Conservation (phyloP, 2,888 invertebrate genomes). For the Philereme transversata region DNA sequence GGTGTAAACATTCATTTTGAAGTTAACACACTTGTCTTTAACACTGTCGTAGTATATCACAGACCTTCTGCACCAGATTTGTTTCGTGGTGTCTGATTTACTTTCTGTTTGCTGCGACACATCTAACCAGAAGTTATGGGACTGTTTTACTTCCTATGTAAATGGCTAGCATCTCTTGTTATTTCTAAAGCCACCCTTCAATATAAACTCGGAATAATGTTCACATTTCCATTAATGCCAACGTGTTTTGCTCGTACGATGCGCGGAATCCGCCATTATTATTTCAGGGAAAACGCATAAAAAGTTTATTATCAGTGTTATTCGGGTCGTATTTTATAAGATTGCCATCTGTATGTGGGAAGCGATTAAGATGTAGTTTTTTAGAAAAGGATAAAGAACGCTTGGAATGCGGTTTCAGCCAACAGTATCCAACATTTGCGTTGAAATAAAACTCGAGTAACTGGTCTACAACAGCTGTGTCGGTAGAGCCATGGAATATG, state of each 20-base stretch:
- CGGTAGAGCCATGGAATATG: conserved; percentile 39
- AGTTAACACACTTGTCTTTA: conserved; percentile 34
- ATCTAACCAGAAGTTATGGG: conserved; percentile 45
- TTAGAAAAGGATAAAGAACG: conserved; percentile 27
- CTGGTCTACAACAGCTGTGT: conserved; percentile 54
- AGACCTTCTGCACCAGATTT: conserved; percentile 39
- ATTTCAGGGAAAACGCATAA: conserved; percentile 11
- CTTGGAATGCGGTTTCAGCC: conserved; percentile 39
- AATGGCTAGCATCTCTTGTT: conserved; percentile 37
- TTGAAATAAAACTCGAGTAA: conserved; percentile 52
- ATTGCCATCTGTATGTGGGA: conserved; percentile 22
- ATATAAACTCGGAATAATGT: conserved; percentile 25
- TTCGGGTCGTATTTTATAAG: conserved; percentile 17
- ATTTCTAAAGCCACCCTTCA: conserved; percentile 30
- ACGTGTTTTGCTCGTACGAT: conserved; percentile 17
- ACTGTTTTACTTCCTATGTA: conserved; percentile 47
- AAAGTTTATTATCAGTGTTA: conserved; percentile 12
- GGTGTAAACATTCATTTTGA: too few species aligned
- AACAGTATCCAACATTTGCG: conserved; percentile 36
- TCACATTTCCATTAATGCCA: neutral
- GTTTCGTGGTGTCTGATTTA: conserved; percentile 52
- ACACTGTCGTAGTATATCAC: neutral
- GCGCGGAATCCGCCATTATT: conserved; percentile 17
- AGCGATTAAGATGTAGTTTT: conserved; percentile 32
- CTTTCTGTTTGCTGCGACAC: conserved; percentile 50